These are phyloP conservation scores for Rhinolophus ferrumequinum DNA, from an alignment of 2,113 vertebrate species.

Conservation along the genomic window DNA sequence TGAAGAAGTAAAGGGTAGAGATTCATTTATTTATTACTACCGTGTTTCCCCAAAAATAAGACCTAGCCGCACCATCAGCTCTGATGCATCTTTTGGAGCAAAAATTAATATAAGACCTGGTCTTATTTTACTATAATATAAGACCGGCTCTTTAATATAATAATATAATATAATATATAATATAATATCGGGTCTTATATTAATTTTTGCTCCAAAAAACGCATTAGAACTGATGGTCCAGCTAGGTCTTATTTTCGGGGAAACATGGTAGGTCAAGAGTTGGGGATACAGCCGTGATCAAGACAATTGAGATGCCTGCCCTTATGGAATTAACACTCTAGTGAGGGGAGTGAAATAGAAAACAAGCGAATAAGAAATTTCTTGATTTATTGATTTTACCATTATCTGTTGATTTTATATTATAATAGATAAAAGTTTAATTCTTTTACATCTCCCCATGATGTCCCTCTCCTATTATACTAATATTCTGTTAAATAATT, in stretches of 20 bases:
- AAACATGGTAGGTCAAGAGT: neutral
- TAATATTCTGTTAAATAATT: constrained; percentile 35
- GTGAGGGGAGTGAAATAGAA: neutral
- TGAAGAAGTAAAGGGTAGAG: neutral
- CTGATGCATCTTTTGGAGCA: too few relatives aligned
- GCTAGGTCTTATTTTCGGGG: too few relatives aligned
- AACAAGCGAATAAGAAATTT: constrained; percentile 19
- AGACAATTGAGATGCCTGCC: neutral
- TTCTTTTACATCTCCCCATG: neutral
- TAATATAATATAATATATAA: too few relatives aligned
- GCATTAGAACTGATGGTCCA: too few relatives aligned
- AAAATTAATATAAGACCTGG: too few relatives aligned
- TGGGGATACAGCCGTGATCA: neutral
- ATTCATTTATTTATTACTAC: neutral
- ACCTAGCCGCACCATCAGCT: too few relatives aligned
- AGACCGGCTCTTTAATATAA: too few relatives aligned
- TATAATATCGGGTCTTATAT: too few relatives aligned
- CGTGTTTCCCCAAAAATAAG: too few relatives aligned
- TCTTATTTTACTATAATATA: too few relatives aligned
- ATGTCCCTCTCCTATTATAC: constrained; percentile 13
- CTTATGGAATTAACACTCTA: neutral
- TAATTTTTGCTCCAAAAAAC: too few relatives aligned
- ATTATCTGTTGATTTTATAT: neutral
- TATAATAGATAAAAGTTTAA: constrained; percentile 5
- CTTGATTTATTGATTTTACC: constrained; percentile 31